phyloP scores from a whole-genome alignment of 2,888 invertebrate species.

The Danaus chrysippus region DNA sequence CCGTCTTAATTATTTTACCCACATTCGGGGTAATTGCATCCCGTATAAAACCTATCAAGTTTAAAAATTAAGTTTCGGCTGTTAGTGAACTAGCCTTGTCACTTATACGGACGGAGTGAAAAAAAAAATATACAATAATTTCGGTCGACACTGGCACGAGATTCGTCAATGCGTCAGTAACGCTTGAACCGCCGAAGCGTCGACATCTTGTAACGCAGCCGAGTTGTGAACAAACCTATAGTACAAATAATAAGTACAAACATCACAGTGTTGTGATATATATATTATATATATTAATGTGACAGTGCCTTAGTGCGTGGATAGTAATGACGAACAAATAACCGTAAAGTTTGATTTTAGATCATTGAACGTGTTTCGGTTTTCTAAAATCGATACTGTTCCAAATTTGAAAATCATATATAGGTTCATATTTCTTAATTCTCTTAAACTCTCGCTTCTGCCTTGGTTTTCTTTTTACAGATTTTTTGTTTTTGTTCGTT shows the following conservation, averaged over 20 bases:
- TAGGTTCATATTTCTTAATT: slow-evolving; percentile 31
- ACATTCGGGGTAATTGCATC: too few species aligned
- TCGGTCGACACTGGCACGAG: slow-evolving; percentile 71
- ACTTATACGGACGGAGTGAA: slow-evolving; percentile 73
- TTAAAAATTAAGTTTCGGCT: background rate
- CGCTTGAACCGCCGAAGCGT: slow-evolving; percentile 63
- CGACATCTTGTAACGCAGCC: slow-evolving; percentile 62
- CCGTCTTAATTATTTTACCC: slow-evolving; percentile 14
- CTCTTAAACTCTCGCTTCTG: slow-evolving; percentile 62
- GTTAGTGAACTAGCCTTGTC: slow-evolving; percentile 57
- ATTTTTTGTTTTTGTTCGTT: slow-evolving; percentile 44
- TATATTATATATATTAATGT: slow-evolving; percentile 52
- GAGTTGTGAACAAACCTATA: slow-evolving; percentile 71
- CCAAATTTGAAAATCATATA: slow-evolving; percentile 4
- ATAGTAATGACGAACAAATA: slow-evolving; percentile 48
- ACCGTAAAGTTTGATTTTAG: slow-evolving; percentile 51
- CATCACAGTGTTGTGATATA: slow-evolving; percentile 63
- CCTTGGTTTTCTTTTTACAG: slow-evolving; percentile 69
- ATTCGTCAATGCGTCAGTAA: slow-evolving; percentile 76
- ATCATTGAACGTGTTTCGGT: slow-evolving; percentile 60
- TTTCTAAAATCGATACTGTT: slow-evolving; percentile 53
- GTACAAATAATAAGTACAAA: slow-evolving; percentile 77
- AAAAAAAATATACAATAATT: slow-evolving; percentile 60
- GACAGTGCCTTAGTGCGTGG: slow-evolving; percentile 68
- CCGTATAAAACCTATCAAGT: background rate